Conservation (phyloP, 2,888 invertebrate species). For the Sarcophaga caerulescens region DNA sequence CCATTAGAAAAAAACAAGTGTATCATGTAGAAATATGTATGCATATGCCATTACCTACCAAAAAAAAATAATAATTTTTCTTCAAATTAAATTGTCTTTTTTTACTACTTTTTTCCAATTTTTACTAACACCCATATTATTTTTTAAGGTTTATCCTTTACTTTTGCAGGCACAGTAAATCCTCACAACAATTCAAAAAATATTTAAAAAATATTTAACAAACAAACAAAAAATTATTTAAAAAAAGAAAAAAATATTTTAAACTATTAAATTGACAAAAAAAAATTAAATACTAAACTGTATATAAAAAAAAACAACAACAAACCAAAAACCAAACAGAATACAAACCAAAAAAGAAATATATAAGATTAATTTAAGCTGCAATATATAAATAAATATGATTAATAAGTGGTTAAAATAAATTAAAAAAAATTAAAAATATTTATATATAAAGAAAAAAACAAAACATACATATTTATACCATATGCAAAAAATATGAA, state of each 20-base stretch:
- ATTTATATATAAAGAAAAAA: slow-evolving; percentile 5
- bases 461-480: slow-evolving; percentile 7
- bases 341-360: slow-evolving; percentile 20
- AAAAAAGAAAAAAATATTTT: slow-evolving; percentile 73
- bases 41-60: slow-evolving; percentile 1
- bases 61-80: slow-evolving; percentile 38
- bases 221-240: slow-evolving; percentile 67
- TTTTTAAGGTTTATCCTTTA: slow-evolving; percentile 82
- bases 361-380: slow-evolving; percentile 27
- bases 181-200: slow-evolving; percentile 71
- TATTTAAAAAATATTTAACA: slow-evolving; percentile 65
- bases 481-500: no score
- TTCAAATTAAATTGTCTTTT: slow-evolving; percentile 72
- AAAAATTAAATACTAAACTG: slow-evolving; percentile 72
- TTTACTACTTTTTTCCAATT: slow-evolving; percentile 81
- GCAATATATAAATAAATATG: slow-evolving; percentile 49
- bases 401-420: slow-evolving; percentile 47
- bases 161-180: slow-evolving; percentile 82
- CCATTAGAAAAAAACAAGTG: background rate
- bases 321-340: slow-evolving; percentile 54
- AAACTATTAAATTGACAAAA: slow-evolving; percentile 69
- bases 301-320: slow-evolving; percentile 64
- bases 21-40: background rate
- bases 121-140: slow-evolving; percentile 82
- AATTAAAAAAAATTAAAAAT: slow-evolving; percentile 6